These are phyloP conservation scores for Bhutanitis thaidina DNA, from an alignment of 2,888 invertebrate species.

Conservation along the genomic window DNA sequence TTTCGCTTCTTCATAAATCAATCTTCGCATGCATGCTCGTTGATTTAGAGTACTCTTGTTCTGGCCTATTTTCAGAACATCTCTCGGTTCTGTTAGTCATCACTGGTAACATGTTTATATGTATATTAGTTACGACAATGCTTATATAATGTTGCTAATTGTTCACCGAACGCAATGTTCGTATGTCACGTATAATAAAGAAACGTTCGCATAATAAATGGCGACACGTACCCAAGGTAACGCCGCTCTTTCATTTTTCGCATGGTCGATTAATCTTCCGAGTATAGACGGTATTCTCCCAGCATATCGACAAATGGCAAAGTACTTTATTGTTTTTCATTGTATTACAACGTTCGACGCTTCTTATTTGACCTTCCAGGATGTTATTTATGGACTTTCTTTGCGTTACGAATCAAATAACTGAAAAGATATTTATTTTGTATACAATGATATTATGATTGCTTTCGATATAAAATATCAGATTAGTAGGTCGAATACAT, in stretches of 20 bases:
- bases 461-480: not conserved
- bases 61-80: too few relatives aligned
- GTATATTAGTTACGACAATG: too few relatives aligned
- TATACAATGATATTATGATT: too few relatives aligned
- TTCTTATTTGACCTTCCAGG: constrained; percentile 8
- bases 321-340: constrained; percentile 24
- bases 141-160: not conserved
- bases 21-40: too few relatives aligned
- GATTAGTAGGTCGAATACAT: too few relatives aligned
- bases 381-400: not conserved
- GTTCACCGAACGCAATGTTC: constrained; percentile 12
- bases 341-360: not conserved
- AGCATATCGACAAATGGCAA: constrained; percentile 22
- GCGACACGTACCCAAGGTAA: constrained; percentile 56
- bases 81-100: too few relatives aligned
- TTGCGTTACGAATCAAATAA: not conserved
- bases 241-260: constrained; percentile 62
- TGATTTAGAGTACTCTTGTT: too few relatives aligned
- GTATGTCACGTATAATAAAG: constrained; percentile 46
- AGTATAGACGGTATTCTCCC: constrained; percentile 15
- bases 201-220: constrained; percentile 58
- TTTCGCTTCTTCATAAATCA: too few relatives aligned
- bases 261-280: constrained; percentile 59
- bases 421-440: not conserved
- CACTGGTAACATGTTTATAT: too few relatives aligned